Base-by-base conservation (phyloP, 2,888 invertebrate species). In the Mythimna lalbum region DNA sequence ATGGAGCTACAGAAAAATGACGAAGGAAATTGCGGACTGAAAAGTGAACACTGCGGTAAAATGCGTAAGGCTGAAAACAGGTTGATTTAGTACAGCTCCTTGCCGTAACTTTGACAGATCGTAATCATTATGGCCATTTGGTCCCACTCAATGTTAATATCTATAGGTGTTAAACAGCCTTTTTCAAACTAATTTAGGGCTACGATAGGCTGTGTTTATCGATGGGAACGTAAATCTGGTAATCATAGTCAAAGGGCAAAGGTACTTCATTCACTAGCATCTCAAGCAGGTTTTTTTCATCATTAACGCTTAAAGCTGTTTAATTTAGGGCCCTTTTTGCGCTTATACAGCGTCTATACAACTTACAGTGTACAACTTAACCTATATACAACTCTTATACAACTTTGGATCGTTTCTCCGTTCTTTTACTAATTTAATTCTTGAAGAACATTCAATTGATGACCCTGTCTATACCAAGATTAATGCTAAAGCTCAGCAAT, bases 1-100 rank as follows among this genome's bases (percentile, higher is more conserved):
- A 39, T 47, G 14, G 9, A n/a, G 33, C 27, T 19, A 19, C 27
- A 43, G 7, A 6, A 23, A 36, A 33, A 59, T 59, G 47, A 0
- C 23, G 9, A 23, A 63, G 62, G 49, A 71, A 55, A 50, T 76
- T 56, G 50, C 50, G 56, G 43, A 21, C 33, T 27, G 36, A 33
- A 33, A 2, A 23, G 14, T 2, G 7, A 50, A 55, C 31, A 50
- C 49, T 66, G 33, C 47, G 43, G 36, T 68, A 49, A 36, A 47
- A 21, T 55, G 39, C 39, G 39, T 49, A 19, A 49, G 4, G 1
- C 39, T 12, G 23, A 39, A 9, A 59, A 23, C 17, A 0, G 17
- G 17, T 5, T 31, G 23, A 43, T 43, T 17, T 31, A 47, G 59
- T 10, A 12, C 21, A 19, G 27, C 23, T 43, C 10, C 14, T 12